phyloP scores from a whole-genome alignment of 2,888 invertebrate species.

The Leptinotarsa tumamoca region DNA sequence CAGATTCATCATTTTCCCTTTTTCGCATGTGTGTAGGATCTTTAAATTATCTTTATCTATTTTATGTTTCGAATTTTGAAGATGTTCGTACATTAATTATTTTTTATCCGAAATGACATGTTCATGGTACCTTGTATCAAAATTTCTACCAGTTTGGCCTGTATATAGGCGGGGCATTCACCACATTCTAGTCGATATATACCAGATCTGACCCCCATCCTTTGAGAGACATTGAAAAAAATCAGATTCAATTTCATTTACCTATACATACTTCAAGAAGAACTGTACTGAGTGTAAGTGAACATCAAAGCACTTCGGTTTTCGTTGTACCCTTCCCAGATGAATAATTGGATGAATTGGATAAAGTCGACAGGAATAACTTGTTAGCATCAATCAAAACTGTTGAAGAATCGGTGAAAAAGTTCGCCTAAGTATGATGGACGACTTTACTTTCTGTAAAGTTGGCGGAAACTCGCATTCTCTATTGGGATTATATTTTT shows the following conservation, averaged over 20 bases:
- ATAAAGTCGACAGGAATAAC: slow-evolving; percentile 23
- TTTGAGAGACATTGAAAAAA: not conserved
- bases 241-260: not conserved
- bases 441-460: slow-evolving; percentile 20
- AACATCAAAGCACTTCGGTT: not conserved
- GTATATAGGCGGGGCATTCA: no score
- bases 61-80: no score
- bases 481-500: slow-evolving; percentile 13
- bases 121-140: no score
- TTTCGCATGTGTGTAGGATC: no score
- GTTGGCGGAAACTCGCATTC: slow-evolving; percentile 13
- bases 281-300: not conserved
- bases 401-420: slow-evolving; percentile 19
- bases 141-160: no score
- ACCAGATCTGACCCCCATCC: no score
- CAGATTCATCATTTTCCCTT: no score
- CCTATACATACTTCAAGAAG: not conserved
- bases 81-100: no score
- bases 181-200: no score
- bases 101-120: no score
- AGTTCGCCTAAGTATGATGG: slow-evolving; percentile 19
- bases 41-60: no score
- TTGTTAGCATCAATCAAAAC: slow-evolving; percentile 31
- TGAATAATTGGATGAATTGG: slow-evolving; percentile 20
- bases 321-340: not conserved